Evolutionary conservation across 2,113 vertebrate genomes (phyloP).

Genomic region (Chiloscyllium plagiosum): DNA sequence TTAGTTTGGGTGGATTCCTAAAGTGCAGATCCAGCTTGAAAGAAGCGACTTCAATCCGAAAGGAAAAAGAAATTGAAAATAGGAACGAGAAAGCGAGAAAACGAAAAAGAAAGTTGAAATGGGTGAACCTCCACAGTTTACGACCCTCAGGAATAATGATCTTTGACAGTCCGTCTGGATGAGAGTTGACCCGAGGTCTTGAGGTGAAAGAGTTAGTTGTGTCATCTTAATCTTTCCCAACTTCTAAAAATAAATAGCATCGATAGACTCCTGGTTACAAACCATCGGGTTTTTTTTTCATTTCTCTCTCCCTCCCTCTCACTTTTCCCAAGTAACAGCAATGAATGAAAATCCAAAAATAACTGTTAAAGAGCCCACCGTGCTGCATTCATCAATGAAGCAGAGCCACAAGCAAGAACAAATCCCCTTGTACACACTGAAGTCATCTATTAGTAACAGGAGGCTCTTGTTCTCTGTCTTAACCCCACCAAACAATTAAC

Average conservation of each 20-base stretch:
- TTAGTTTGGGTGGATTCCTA: background rate
- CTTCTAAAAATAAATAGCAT: background rate
- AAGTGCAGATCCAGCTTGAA: background rate
- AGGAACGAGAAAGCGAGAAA: background rate
- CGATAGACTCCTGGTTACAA: background rate
- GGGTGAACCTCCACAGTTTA: too few species aligned
- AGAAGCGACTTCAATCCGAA: background rate
- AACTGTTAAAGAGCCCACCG: background rate
- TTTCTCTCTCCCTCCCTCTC: background rate
- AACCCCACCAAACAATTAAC: conserved; percentile 35
- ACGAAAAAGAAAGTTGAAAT: background rate
- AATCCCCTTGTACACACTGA: background rate
- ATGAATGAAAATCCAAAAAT: background rate
- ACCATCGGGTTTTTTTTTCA: background rate
- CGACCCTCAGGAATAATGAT: background rate
- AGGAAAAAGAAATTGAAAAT: background rate
- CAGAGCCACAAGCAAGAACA: background rate
- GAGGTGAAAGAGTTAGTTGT: background rate
- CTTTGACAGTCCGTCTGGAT: background rate
- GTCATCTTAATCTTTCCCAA: background rate
- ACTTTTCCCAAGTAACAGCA: background rate
- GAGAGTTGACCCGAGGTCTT: background rate
- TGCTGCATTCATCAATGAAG: background rate
- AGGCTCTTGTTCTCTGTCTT: conserved; percentile 25
- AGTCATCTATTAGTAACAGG: conserved; percentile 29